phyloP scores from a whole-genome alignment of 2,113 vertebrate species.

The Anseranas semipalmata region DNA sequence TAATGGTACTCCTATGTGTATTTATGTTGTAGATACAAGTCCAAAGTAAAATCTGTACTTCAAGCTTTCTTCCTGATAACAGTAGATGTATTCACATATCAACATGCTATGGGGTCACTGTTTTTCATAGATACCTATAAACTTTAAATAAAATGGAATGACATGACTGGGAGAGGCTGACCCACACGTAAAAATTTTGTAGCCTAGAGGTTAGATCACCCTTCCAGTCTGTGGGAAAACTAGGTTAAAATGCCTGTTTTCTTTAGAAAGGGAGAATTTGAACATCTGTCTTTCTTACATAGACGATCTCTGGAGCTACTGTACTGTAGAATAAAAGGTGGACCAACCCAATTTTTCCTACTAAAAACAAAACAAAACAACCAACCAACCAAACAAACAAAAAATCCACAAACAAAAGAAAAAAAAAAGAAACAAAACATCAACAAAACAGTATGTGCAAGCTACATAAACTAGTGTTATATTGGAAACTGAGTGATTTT shows the following conservation, averaged over 20 bases:
- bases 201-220: background rate
- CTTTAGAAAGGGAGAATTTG: background rate
- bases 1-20: background rate
- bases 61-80: background rate
- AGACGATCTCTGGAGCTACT: background rate
- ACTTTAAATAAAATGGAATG: background rate
- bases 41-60: background rate
- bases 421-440: no score
- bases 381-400: no score
- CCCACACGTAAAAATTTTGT: background rate
- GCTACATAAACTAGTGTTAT: background rate
- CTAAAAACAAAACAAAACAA: no score
- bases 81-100: background rate
- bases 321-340: background rate
- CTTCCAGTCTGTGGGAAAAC: background rate
- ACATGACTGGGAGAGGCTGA: background rate
- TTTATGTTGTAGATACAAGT: background rate
- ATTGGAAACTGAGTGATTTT: background rate
- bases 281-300: background rate
- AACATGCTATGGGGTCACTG: background rate
- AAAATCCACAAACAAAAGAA: no score
- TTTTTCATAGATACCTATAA: background rate
- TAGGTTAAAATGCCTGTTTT: background rate
- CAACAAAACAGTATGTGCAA: background rate
- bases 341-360: background rate